Conservation (phyloP, 2,797 vertebrate species). For the Brachyalestes nurse region DNA sequence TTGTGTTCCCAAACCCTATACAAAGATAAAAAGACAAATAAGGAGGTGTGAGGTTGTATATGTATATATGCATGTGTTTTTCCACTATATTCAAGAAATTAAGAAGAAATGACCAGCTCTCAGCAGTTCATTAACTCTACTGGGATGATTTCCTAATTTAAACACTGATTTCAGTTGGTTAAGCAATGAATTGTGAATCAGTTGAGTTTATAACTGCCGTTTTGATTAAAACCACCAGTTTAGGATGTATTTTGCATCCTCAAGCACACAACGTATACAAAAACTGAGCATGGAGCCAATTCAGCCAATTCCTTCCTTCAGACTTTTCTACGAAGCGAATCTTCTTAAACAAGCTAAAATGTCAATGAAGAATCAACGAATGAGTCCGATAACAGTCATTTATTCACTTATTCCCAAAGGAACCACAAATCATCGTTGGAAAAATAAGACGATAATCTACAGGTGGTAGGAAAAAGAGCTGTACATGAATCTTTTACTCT, state of each 20-base stretch:
- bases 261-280: no score
- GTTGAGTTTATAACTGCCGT: no score
- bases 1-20: no score
- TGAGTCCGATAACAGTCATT: conserved; percentile 10
- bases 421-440: conserved; percentile 20
- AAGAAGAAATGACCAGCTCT: no score
- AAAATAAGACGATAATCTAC: conserved; percentile 29
- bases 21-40: no score
- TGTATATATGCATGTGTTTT: no score
- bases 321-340: neutral
- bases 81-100: no score
- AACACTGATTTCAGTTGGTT: neutral
- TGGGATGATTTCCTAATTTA: neutral
- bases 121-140: no score
- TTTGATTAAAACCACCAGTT: neutral
- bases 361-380: neutral
- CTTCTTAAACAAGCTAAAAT: neutral
- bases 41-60: no score
- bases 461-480: conserved; percentile 26
- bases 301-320: no score
- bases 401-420: conserved; percentile 40
- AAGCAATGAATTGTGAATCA: neutral
- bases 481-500: conserved; percentile 27
- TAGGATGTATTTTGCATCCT: neutral
- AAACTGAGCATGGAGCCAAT: no score